Percentiles rank a stretch among this genome's conserved stretches.
These are phyloP conservation scores for Percina caprodes DNA, from an alignment of 2,113 vertebrate species.

Conservation along the genomic window DNA sequence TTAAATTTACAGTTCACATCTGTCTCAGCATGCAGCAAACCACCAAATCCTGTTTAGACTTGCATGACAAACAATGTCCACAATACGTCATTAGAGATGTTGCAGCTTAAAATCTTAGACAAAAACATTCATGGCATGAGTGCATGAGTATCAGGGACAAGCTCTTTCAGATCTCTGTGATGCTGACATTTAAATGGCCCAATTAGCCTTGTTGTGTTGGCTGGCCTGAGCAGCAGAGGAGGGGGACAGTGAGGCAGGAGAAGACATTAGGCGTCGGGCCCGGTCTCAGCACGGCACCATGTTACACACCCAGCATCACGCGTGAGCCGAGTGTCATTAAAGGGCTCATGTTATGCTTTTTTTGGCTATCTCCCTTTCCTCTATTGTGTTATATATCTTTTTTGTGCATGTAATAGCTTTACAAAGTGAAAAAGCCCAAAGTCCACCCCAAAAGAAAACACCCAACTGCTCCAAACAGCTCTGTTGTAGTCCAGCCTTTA, in stretches of 20 bases:
- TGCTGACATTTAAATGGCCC: constrained; percentile 65
- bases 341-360: too few relatives aligned
- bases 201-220: constrained; percentile 45
- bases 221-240: constrained; percentile 37
- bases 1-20: constrained; percentile 30
- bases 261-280: constrained; percentile 34
- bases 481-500: too few relatives aligned
- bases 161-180: constrained; percentile 25
- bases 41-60: constrained; percentile 32
- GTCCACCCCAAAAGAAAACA: too few relatives aligned
- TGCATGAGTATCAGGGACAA: not conserved
- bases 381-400: too few relatives aligned
- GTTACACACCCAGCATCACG: constrained; percentile 36
- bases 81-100: not conserved
- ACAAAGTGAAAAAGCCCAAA: too few relatives aligned
- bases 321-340: constrained; percentile 18
- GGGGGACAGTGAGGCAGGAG: constrained; percentile 25
- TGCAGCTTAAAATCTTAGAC: not conserved
- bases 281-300: constrained; percentile 36
- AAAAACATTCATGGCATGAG: not conserved
- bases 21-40: constrained; percentile 17
- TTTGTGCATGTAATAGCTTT: too few relatives aligned
- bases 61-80: constrained; percentile 10
- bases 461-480: too few relatives aligned
- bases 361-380: too few relatives aligned